Percentiles rank a stretch among this genome's conserved stretches.
These are phyloP conservation scores for Montifringilla adamsi DNA, from an alignment of 2,113 vertebrate genomes.

Conservation along the genomic window DNA sequence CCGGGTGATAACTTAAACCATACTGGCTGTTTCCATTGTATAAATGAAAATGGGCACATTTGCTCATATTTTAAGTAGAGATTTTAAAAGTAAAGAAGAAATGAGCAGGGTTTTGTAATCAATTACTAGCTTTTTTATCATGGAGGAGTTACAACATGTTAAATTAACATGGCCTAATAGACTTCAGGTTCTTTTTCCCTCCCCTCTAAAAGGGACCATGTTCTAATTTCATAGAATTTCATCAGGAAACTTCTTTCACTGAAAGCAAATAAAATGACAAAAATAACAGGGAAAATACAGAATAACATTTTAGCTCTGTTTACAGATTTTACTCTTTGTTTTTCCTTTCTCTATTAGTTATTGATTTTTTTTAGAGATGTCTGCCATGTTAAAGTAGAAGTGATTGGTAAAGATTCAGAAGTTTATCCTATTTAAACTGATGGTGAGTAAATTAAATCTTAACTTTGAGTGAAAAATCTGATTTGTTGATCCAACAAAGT, in stretches of 20 bases:
- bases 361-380: constrained; percentile 4
- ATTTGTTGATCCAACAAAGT: constrained; percentile 37
- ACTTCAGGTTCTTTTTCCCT: neutral
- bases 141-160: neutral
- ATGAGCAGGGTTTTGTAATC: constrained; percentile 8
- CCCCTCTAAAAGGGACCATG: neutral
- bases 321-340: neutral
- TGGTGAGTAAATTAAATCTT: constrained; percentile 24
- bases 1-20: constrained; percentile 45
- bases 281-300: neutral
- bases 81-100: constrained; percentile 11
- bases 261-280: neutral
- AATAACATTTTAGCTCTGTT: neutral
- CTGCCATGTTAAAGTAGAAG: neutral
- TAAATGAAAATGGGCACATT: neutral
- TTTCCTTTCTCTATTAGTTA: neutral
- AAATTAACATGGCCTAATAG: neutral
- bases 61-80: neutral
- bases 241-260: neutral
- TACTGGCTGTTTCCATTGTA: neutral
- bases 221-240: neutral
- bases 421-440: neutral
- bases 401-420: neutral
- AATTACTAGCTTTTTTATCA: constrained; percentile 12
- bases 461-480: constrained; percentile 26